Percentiles rank a stretch among this genome's conserved stretches.
These are phyloP conservation scores for Dicerorhinus sumatrensis DNA, from an alignment of 2,113 vertebrate species.

Conservation along the genomic window DNA sequence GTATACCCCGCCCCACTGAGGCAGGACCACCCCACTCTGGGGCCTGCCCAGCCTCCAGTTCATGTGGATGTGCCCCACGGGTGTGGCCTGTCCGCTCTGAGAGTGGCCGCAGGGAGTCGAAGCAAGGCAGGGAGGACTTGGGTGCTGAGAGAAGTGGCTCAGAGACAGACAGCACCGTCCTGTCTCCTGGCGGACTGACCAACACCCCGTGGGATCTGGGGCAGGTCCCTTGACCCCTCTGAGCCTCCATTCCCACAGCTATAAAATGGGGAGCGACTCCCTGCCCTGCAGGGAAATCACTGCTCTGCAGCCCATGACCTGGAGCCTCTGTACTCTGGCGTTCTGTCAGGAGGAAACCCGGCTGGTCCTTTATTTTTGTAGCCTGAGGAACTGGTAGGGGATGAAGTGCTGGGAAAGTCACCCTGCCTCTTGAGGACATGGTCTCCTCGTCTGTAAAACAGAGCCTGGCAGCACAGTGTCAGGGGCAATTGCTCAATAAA, in stretches of 20 bases:
- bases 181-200: neutral
- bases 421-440: neutral
- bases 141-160: neutral
- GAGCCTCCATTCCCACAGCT: neutral
- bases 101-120: neutral
- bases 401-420: neutral
- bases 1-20: neutral
- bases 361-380: neutral
- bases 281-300: fast-evolving
- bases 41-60: neutral
- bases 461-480: neutral
- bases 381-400: neutral
- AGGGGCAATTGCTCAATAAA: neutral
- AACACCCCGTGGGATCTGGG: neutral
- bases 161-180: neutral
- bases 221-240: neutral
- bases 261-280: neutral
- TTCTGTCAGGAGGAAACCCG: neutral
- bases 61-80: fast-evolving
- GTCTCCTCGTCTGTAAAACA: neutral
- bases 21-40: constrained; percentile 59
- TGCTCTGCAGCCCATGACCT: neutral
- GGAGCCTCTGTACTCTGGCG: neutral
- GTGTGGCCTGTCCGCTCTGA: neutral
- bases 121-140: neutral